Base-by-base conservation (phyloP, 1,140 invertebrate genomes). In the Saxidomus purpurata region DNA sequence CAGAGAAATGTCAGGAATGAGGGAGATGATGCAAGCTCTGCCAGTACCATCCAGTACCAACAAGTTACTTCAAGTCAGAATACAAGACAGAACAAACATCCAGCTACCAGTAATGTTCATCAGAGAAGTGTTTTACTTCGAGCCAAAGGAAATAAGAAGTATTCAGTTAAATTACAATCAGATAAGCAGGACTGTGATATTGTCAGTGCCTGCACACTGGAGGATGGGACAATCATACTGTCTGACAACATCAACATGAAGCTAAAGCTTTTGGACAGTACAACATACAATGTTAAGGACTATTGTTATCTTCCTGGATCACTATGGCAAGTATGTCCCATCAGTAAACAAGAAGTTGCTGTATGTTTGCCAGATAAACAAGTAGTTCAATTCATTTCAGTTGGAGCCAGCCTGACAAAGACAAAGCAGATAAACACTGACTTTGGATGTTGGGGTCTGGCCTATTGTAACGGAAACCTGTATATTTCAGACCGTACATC, bases 181-280 rank as follows among this genome's bases (percentile, higher is more conserved):
- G 67, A 71, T 40, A 36, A 9, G 22, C 0, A 0, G 13, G 34
- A 1, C 67, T 71, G 67, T n/a, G 4, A 2, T 38, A 71, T 71
- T 28, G 34, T 38, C 4, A 19, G 34, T 40, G 67, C 67, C 17
- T 71, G 67, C 22, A 22, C 34, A 2, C 31, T 71, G 34, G 67
- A 38, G 31, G 34, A 71, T 38, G 67, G 34, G 0, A 71, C 67
- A n/a, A 71, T 71, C 4, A 71, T 71, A 19, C 31, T 71, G 17
- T 36, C 67, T 22, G 67, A 71, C 28, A 15, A 17, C 19, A 38
- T 38, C 31, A 71, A 71, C 67, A 71, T 19, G 67, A 71, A 71
- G 25, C 36, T 71, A 11, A 71, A 71, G 38, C 67, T 17, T 71
- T 71, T 71, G 25, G 67, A 71, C 34, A 71, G 67, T 38, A 19